phyloP scores from a whole-genome alignment of 2,888 invertebrate genomes.

The Allygus modestus region DNA sequence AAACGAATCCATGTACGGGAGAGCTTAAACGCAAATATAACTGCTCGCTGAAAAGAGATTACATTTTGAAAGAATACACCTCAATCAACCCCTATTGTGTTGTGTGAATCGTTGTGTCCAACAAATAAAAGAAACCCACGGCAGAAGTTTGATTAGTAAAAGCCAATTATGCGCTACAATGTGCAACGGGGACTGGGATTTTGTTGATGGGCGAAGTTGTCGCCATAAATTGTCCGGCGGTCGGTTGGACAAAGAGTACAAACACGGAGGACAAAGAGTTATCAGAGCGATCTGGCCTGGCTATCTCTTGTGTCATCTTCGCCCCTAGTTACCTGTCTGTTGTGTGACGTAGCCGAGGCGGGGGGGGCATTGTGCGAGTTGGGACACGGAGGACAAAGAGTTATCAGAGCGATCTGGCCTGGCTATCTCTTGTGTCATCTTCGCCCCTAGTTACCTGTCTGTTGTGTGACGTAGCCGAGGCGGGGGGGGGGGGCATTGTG shows the following conservation, averaged over 20 bases:
- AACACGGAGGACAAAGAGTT: background rate
- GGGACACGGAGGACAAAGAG: constrained; percentile 1
- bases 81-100: constrained; percentile 8
- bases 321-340: no score
- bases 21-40: no score
- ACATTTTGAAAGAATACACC: background rate
- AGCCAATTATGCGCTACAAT: constrained; percentile 4
- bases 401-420: background rate
- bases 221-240: constrained; percentile 3
- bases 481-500: no score
- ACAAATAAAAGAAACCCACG: constrained; percentile 2
- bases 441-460: background rate
- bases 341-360: no score
- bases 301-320: no score
- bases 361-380: no score
- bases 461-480: no score
- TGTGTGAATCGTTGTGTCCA: background rate
- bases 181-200: background rate
- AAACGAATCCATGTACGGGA: no score
- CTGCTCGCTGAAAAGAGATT: background rate
- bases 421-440: background rate
- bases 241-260: background rate
- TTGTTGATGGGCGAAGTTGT: background rate
- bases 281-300: no score
- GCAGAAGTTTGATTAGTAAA: constrained; percentile 14